Evolutionary conservation across 2,113 vertebrate genomes (phyloP).

Genomic region (Engraulis encrasicolus): DNA sequence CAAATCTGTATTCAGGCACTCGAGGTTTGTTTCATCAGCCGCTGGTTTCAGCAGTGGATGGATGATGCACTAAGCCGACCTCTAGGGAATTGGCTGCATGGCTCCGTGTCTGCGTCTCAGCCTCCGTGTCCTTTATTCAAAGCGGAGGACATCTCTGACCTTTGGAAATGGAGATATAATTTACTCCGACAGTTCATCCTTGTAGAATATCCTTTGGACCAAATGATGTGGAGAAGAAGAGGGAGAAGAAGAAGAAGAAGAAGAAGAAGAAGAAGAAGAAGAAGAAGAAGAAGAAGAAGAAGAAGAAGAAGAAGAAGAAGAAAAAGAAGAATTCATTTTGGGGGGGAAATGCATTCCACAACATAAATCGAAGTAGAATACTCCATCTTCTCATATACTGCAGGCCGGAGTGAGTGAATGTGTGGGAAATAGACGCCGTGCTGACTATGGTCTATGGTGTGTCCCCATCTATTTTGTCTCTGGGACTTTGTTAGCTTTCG

Average conservation of each 20-base stretch:
- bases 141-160: background rate
- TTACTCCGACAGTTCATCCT: slow-evolving; percentile 6
- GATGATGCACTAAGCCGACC: background rate
- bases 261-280: no score
- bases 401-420: background rate
- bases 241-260: no score
- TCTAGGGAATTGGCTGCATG: background rate
- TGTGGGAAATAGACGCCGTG: background rate
- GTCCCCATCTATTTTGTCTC: background rate
- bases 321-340: no score
- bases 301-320: no score
- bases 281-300: no score
- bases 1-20: slow-evolving; percentile 2
- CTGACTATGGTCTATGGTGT: background rate
- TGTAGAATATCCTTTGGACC: background rate
- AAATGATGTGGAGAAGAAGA: slow-evolving; percentile 11
- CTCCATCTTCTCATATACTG: background rate
- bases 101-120: background rate
- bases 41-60: background rate
- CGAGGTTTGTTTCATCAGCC: background rate
- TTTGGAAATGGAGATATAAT: slow-evolving; percentile 11
- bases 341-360: background rate
- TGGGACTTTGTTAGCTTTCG: background rate
- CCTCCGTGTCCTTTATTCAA: slow-evolving; percentile 9
- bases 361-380: background rate